Evolutionary conservation across 2,888 invertebrate genomes (phyloP), one percentile per base, ranked within the genome.

Genomic region (Thyatira batis): DNA sequence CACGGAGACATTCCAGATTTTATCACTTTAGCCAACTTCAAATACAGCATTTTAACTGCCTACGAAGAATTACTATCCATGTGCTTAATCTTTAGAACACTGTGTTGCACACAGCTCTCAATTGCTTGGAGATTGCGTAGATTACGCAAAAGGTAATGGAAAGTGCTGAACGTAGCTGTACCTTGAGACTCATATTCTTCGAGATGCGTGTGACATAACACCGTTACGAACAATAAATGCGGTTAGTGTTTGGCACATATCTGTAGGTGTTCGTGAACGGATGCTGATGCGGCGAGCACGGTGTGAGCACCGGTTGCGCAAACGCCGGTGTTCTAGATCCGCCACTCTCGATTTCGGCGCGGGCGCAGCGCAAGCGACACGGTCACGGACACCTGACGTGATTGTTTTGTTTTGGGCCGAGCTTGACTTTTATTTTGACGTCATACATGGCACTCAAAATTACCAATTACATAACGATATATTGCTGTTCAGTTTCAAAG

Each of bases 291-390:
- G 51, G 21, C 44, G 58, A 45, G 54, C 58, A 58, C 53, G 54
- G 62, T 61, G 58, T 52, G 51, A 27, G 57, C 63, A 56, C 62
- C 55, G 59, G 58, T 64, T 69, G 72, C 78, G 73, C 78, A 71
- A 75, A 73, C 72, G 71, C 63, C 56, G 56, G 59, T 63, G 77
- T 76, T 82, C 84, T 80, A 85, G 80, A 83, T 84, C 73, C 66
- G 68, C 63, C 75, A 85, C 86, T 85, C 82, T 85, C 84, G 76
- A 67, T 87, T 87, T 88, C 85, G 80, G 80, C 76, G 65, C 63
- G 53, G 52, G 67, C 74, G 73, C 75, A 68, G 61, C 66, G 49
- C 56, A 33, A 33, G 58, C 57, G 68, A 82, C 83, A 81, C 82
- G 84, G 87, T 87, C 86, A 87, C 73, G 86, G 85, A 74, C 87